Evolutionary conservation across 2,113 vertebrate genomes (phyloP), one percentile per base, ranked within the genome.

Genomic region (Psammodynastes pulverulentus): DNA sequence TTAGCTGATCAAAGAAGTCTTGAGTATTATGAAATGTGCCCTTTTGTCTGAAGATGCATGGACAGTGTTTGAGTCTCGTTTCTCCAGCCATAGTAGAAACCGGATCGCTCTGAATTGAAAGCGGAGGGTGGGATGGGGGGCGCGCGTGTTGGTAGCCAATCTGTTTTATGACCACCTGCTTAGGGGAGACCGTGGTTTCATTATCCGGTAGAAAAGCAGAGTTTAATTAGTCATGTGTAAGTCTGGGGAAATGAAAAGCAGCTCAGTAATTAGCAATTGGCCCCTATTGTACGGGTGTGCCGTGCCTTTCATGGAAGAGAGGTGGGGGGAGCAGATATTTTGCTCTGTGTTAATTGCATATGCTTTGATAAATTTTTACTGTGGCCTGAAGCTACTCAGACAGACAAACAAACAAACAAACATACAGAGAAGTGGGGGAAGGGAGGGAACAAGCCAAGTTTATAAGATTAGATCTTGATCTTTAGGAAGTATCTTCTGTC

Each of bases 151-250:
- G 67, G 51, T 43, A 19, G 10, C 46, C 84, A 2, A 39, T 90
- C 89, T 2, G 0, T 89, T 23, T 48, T 0, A 0, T 9, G 90
- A 89, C 48, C 94, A 34, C 88, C 92, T 90, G 2, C 0, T 51
- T n/a, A 0, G 1, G 94, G 91, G 91, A 94, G 93, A 43, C 89
- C 52, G 93, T 62, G 0, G 91, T 91, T 96, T 52, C 94, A n/a
- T 95, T 95, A 91, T 93, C 94, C 92, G 79, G 92, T 90, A 0
- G 0, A 21, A n/a, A 84, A 91, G 94, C 91, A 95, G 86, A 93
- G 89, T 94, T 92, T 94, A 95, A 96, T 96, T 96, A 96, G 95
- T 92, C 79, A 92, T 92, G 93, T 94, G 49, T 9, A 93, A 94
- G 94, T 95, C 94, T 93, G 86, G 94, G 90, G 46, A 46, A 29